A percentile compares a stretch with the other conserved stretches of the same genome.
Evolutionary conservation across 2,888 invertebrate species (phyloP).

Genomic region (Ormyrus pomaceus): DNA sequence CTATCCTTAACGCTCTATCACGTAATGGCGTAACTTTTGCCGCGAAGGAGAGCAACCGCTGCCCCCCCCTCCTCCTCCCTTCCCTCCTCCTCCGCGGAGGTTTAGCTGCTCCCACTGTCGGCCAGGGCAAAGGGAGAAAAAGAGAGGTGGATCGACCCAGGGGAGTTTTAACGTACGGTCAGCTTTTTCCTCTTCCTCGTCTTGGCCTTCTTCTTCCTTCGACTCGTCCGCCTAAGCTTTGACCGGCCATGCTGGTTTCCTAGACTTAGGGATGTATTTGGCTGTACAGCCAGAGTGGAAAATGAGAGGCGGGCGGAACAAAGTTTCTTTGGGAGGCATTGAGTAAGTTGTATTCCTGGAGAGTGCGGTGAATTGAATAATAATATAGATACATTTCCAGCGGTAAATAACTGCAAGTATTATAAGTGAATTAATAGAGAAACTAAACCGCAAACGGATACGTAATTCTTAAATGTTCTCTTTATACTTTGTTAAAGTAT

Average conservation of each 20-base stretch:
- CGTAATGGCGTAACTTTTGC: slow-evolving; percentile 73
- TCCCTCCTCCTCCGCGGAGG: slow-evolving; percentile 13
- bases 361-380: no score
- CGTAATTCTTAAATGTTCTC: no score
- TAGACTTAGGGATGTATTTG: slow-evolving; percentile 29
- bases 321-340: neutral
- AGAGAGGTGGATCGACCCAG: slow-evolving; percentile 59
- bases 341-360: no score
- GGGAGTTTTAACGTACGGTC: slow-evolving; percentile 74
- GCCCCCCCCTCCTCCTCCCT: neutral
- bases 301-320: neutral
- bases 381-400: no score
- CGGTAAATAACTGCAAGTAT: no score
- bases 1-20: slow-evolving; percentile 67
- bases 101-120: slow-evolving; percentile 26
- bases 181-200: slow-evolving; percentile 60
- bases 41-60: slow-evolving; percentile 42
- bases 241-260: neutral
- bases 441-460: no score
- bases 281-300: slow-evolving; percentile 16
- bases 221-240: neutral
- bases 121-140: slow-evolving; percentile 40
- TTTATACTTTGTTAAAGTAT: no score
- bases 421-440: no score
- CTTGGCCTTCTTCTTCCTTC: slow-evolving; percentile 19